phyloP scores from a whole-genome alignment of 2,888 invertebrate genomes.

The Himalopsyche tibetana region DNA sequence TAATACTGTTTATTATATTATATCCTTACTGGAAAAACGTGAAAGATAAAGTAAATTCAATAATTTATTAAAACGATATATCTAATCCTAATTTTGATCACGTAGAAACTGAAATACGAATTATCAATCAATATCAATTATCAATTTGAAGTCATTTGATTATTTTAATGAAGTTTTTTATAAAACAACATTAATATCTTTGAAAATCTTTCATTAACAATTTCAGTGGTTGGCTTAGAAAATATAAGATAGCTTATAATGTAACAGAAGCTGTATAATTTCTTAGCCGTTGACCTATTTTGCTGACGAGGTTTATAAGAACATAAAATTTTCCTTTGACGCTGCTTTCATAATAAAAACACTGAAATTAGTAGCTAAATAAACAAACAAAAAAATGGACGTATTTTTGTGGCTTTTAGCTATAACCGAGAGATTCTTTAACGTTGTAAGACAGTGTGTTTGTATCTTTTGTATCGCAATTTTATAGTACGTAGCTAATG shows the following conservation, averaged over 20 bases:
- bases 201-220: background rate
- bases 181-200: background rate
- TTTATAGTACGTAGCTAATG: background rate
- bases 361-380: constrained; percentile 6
- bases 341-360: constrained; percentile 12
- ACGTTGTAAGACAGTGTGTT: background rate
- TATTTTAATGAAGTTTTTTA: background rate
- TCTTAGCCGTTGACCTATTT: background rate
- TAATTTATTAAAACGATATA: too few relatives aligned
- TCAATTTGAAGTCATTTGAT: too few relatives aligned
- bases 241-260: background rate
- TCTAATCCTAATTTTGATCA: too few relatives aligned
- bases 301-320: background rate
- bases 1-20: too few relatives aligned
- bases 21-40: too few relatives aligned
- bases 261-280: background rate
- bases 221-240: background rate
- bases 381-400: background rate
- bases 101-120: too few relatives aligned
- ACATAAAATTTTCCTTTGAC: background rate
- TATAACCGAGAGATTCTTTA: background rate
- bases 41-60: too few relatives aligned
- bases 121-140: too few relatives aligned
- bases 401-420: background rate
- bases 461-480: background rate